These are phyloP conservation scores for Lepidurus apus DNA, from an alignment of 1,140 invertebrate species.

Conservation along the genomic window DNA sequence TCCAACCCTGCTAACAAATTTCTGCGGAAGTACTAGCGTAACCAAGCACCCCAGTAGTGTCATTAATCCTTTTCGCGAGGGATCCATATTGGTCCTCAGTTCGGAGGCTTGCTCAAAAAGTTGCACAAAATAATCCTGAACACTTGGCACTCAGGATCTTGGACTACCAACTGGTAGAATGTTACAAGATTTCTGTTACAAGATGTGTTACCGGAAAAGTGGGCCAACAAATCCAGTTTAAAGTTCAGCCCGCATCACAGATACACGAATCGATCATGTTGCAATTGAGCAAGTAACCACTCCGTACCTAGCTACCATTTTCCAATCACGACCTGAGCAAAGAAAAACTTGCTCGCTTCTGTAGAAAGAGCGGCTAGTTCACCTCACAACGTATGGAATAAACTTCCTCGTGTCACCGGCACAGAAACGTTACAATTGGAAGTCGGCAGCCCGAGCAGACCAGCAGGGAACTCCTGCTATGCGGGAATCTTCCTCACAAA, in stretches of 20 bases:
- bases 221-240: neutral
- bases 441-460: neutral
- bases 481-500: neutral
- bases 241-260: neutral
- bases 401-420: neutral
- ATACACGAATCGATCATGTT: neutral
- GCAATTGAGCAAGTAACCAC: neutral
- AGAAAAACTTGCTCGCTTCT: no score
- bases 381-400: neutral
- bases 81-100: conserved; percentile 1
- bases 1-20: neutral
- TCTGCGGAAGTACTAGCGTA: conserved; percentile 8
- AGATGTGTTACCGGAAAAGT: no score
- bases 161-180: no score
- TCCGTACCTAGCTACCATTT: neutral
- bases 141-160: neutral
- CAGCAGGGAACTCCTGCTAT: neutral
- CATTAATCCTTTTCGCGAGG: conserved; percentile 14
- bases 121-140: neutral
- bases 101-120: neutral
- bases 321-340: no score
- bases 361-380: neutral
- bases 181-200: no score
- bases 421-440: neutral
- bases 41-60: neutral